Evolutionary conservation across 2,113 vertebrate genomes (phyloP).

Genomic region (Perognathus longimembris): DNA sequence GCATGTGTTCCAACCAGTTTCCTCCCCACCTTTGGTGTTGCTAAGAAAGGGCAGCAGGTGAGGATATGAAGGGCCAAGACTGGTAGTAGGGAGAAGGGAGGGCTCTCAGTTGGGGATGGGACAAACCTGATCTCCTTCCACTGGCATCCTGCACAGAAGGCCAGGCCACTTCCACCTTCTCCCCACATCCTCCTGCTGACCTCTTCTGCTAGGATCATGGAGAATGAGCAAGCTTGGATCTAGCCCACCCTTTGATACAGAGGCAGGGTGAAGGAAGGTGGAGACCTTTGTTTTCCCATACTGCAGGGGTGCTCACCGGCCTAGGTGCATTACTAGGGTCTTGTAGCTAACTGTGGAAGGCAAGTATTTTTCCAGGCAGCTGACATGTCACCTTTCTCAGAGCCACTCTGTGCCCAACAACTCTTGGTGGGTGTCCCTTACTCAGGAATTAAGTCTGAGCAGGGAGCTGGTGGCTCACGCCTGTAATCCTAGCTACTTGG

Average conservation of each 20-base stretch:
- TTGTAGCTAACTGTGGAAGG: not conserved
- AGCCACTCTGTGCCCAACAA: not conserved
- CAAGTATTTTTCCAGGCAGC: not conserved
- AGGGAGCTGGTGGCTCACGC: too few species aligned
- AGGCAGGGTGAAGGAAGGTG: not conserved
- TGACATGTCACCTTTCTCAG: conserved; percentile 27
- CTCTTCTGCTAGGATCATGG: not conserved
- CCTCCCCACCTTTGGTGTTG: not conserved
- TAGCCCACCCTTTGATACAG: not conserved
- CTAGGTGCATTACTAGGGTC: not conserved
- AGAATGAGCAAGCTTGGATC: not conserved
- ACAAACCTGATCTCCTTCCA: not conserved
- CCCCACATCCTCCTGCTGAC: not conserved
- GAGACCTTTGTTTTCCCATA: not conserved
- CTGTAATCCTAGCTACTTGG: too few species aligned
- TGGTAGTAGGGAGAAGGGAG: not conserved
- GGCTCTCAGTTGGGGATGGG: not conserved
- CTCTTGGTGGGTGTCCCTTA: not conserved
- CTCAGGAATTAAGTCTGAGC: too few species aligned
- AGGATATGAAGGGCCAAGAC: not conserved
- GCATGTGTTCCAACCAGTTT: not conserved
- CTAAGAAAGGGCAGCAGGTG: not conserved
- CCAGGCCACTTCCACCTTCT: not conserved
- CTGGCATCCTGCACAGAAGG: not conserved
- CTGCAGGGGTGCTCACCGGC: not conserved